Conservation (phyloP, 2,797 vertebrate genomes). For the Mormyrus hasselquistii region DNA sequence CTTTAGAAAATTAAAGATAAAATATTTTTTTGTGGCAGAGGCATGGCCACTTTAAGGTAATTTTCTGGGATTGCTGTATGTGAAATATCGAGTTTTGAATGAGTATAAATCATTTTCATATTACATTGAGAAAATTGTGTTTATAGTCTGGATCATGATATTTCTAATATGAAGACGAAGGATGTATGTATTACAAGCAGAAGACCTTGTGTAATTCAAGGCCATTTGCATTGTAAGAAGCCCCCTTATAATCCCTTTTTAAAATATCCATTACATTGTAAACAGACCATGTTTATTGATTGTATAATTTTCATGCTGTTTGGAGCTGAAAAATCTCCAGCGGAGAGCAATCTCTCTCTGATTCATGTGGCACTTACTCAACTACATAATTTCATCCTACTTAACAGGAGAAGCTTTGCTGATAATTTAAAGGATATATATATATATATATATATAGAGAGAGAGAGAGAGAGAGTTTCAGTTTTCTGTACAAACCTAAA, state of each 20-base stretch:
- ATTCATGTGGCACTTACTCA: constrained; percentile 48
- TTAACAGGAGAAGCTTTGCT: not conserved
- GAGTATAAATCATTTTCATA: not conserved
- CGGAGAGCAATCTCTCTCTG: constrained; percentile 45
- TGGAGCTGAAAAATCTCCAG: constrained; percentile 51
- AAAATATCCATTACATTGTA: constrained; percentile 41
- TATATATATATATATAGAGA: too few species aligned
- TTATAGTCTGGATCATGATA: not conserved
- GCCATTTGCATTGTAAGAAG: not conserved
- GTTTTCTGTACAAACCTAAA: not conserved
- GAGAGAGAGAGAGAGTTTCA: too few species aligned
- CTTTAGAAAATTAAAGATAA: not conserved
- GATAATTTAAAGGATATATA: not conserved
- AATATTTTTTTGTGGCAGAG: not conserved
- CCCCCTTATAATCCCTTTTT: constrained; percentile 32
- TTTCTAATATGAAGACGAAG: not conserved
- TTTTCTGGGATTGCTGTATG: not conserved
- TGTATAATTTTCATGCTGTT: constrained; percentile 49
- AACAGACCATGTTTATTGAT: constrained; percentile 43
- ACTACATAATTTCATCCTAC: constrained; percentile 37
- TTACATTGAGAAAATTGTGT: not conserved
- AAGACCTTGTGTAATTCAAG: not conserved
- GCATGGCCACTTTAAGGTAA: not conserved
- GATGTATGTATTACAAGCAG: not conserved
- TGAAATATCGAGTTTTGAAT: not conserved